Percentiles rank a stretch among this genome's conserved stretches.
Evolutionary conservation across 2,113 vertebrate genomes (phyloP).

Genomic region (Heterotilapia buettikoferi): DNA sequence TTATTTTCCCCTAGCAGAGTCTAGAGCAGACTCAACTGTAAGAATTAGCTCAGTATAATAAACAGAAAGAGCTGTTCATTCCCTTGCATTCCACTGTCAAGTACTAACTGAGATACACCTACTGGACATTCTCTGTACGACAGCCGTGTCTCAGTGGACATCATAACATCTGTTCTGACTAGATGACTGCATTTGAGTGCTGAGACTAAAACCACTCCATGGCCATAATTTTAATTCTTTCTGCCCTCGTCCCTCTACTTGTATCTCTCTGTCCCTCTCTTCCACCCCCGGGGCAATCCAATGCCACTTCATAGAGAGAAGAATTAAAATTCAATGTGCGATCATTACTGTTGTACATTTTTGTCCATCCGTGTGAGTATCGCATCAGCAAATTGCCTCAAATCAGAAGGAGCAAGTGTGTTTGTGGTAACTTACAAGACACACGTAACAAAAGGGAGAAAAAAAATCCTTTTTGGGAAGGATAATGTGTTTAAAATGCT

Average conservation of each 20-base stretch:
- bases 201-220: slow-evolving; percentile 41
- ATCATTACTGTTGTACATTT: slow-evolving; percentile 48
- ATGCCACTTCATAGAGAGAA: slow-evolving; percentile 35
- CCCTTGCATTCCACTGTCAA: slow-evolving; percentile 61
- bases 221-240: slow-evolving; percentile 57
- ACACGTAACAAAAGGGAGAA: neutral
- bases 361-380: slow-evolving; percentile 48
- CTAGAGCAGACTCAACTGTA: neutral
- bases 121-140: slow-evolving; percentile 24
- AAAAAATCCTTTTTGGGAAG: neutral
- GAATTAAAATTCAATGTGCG: slow-evolving; percentile 51
- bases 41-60: neutral
- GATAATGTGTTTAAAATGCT: neutral
- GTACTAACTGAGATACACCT: slow-evolving; percentile 48
- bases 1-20: neutral
- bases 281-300: slow-evolving; percentile 5
- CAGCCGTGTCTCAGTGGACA: slow-evolving; percentile 37
- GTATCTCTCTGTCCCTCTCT: slow-evolving; percentile 20
- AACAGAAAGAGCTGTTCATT: slow-evolving; percentile 61
- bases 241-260: slow-evolving; percentile 24
- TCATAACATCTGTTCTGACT: slow-evolving; percentile 47
- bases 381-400: slow-evolving; percentile 12
- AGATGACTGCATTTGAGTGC: slow-evolving; percentile 39
- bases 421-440: neutral
- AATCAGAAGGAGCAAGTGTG: neutral